Conservation (phyloP, 2,797 vertebrate genomes). For the Ptychadena robeensis region DNA sequence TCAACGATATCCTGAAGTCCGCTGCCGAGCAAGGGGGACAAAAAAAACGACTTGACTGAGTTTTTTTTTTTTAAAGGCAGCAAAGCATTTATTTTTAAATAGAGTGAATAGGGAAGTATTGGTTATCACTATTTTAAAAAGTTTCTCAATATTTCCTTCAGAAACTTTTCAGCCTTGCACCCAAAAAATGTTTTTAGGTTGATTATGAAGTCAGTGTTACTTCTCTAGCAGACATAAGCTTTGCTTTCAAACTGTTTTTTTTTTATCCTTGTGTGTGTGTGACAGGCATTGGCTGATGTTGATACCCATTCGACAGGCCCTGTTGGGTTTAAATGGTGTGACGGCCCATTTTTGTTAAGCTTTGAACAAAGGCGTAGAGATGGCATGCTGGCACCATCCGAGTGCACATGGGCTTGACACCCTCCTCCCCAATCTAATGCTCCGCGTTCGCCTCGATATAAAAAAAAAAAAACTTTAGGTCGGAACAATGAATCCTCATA, state of each 20-base stretch:
- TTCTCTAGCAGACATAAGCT: slow-evolving; percentile 75
- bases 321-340: slow-evolving; percentile 95
- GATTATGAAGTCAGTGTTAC: slow-evolving; percentile 72
- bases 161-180: not conserved
- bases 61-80: not conserved
- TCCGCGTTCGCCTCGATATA: slow-evolving; percentile 94
- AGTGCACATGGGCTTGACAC: slow-evolving; percentile 88
- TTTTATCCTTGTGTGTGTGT: slow-evolving; percentile 78
- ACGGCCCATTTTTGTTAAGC: slow-evolving; percentile 98
- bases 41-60: slow-evolving; percentile 8
- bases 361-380: slow-evolving; percentile 91
- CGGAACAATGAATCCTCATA: slow-evolving; percentile 77
- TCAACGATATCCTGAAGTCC: slow-evolving; percentile 23
- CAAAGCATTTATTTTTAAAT: slow-evolving; percentile 3
- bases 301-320: slow-evolving; percentile 93
- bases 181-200: slow-evolving; percentile 58
- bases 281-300: slow-evolving; percentile 90
- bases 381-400: slow-evolving; percentile 85
- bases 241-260: slow-evolving; percentile 80
- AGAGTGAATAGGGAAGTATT: not conserved
- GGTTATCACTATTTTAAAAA: not conserved
- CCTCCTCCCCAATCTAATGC: slow-evolving; percentile 95
- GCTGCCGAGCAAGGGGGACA: not conserved
- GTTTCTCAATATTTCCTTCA: not conserved
- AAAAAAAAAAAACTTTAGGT: slow-evolving; percentile 88